phyloP scores from a whole-genome alignment of 1,140 invertebrate genomes.

The Megalopta genalis region DNA sequence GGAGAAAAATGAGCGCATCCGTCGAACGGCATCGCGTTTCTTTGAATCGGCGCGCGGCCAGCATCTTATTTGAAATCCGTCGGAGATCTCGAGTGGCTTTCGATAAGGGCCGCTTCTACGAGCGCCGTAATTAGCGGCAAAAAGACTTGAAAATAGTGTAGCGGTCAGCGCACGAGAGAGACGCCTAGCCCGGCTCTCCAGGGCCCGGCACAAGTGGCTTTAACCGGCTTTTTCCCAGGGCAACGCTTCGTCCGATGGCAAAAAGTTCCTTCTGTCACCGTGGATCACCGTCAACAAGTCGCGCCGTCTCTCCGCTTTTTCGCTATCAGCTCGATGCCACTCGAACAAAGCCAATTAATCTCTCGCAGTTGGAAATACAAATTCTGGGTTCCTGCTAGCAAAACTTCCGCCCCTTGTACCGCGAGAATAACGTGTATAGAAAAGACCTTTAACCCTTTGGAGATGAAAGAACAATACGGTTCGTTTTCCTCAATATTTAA shows the following conservation, averaged over 20 bases:
- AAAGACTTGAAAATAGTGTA: slow-evolving; percentile 48
- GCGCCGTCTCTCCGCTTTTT: slow-evolving; percentile 22
- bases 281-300: slow-evolving; percentile 31
- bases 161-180: slow-evolving; percentile 24
- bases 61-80: slow-evolving; percentile 37
- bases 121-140: slow-evolving; percentile 50
- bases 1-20: slow-evolving; percentile 5
- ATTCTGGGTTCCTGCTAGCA: no score
- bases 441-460: no score
- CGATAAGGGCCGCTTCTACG: slow-evolving; percentile 43
- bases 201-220: slow-evolving; percentile 29
- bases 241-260: slow-evolving; percentile 34
- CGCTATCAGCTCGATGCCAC: background rate
- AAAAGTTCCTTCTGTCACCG: slow-evolving; percentile 45
- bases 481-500: no score
- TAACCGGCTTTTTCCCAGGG: slow-evolving; percentile 55
- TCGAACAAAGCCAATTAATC: no score
- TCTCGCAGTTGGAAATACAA: no score
- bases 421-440: no score
- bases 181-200: no score
- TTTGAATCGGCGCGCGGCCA: slow-evolving; percentile 7
- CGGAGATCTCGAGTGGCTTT: slow-evolving; percentile 20
- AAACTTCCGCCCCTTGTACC: no score
- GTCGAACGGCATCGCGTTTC: slow-evolving; percentile 10
- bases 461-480: no score